phyloP scores from a whole-genome alignment of 92 coral and sea anemone genomes.

The Phenganax marumi region DNA sequence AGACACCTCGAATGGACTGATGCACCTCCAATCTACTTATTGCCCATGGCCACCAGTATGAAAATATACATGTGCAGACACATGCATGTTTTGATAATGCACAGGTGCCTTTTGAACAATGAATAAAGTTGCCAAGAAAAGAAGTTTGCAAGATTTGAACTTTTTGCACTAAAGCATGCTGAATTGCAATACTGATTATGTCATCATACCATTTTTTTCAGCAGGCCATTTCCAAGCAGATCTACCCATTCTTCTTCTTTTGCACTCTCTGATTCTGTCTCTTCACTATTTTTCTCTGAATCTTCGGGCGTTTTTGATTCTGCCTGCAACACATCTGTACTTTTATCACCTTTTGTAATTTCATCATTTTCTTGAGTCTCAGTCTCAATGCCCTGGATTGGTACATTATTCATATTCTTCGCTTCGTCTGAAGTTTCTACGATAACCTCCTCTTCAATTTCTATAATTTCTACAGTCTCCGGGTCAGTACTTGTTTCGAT shows the following conservation, averaged over 20 bases:
- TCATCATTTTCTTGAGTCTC: conserved; percentile 20
- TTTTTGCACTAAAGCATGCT: background rate
- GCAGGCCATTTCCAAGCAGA: conserved; percentile 85
- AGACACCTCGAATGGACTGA: too few species aligned
- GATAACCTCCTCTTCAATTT: conserved; percentile 12
- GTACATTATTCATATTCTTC: conserved; percentile 17
- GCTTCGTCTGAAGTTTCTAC: conserved; percentile 60
- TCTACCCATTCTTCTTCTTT: conserved; percentile 69
- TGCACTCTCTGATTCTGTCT: conserved; percentile 18
- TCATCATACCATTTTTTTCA: conserved; percentile 62
- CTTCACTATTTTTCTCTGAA: conserved; percentile 4
- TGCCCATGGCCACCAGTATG: background rate
- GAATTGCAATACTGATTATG: background rate
- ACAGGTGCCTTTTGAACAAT: background rate
- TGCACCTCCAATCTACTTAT: too few species aligned
- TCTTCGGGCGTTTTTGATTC: background rate
- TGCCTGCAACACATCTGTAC: conserved; percentile 13
- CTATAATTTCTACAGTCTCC: conserved; percentile 8
- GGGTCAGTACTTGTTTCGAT: background rate
- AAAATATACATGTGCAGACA: background rate
- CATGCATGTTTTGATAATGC: background rate
- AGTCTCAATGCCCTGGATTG: background rate
- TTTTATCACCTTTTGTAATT: conserved; percentile 27
- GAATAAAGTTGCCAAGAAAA: background rate
- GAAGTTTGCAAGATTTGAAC: too few species aligned